Percentiles rank a stretch among this genome's conserved stretches.
These are phyloP conservation scores for Lophochroa leadbeateri DNA, from an alignment of 2,113 vertebrate genomes.

Conservation along the genomic window DNA sequence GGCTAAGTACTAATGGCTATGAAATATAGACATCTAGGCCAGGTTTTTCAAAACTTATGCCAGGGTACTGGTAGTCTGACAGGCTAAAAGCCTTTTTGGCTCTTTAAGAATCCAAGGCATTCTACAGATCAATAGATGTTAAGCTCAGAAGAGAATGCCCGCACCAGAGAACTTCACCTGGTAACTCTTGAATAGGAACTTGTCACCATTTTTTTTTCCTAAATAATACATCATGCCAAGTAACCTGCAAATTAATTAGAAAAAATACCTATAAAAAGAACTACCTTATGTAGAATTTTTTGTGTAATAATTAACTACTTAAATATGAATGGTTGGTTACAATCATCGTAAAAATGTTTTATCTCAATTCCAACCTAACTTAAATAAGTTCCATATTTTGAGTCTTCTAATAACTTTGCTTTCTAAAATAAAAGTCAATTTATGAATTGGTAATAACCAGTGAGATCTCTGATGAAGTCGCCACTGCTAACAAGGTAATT, in stretches of 20 bases:
- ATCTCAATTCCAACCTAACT: not conserved
- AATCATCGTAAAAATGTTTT: not conserved
- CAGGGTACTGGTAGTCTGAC: not conserved
- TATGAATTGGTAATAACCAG: not conserved
- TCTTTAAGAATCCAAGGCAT: not conserved
- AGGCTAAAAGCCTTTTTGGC: conserved; percentile 27
- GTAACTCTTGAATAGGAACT: not conserved
- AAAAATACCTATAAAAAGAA: not conserved
- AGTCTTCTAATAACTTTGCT: not conserved
- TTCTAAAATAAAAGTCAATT: not conserved
- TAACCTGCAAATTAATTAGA: not conserved
- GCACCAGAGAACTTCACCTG: not conserved
- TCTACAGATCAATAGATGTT: not conserved
- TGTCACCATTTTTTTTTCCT: not conserved
- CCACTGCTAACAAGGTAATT: not conserved
- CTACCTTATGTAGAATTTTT: not conserved
- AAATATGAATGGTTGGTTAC: not conserved
- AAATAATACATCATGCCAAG: not conserved
- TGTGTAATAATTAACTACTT: not conserved
- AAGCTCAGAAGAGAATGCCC: not conserved
- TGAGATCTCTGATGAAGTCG: not conserved
- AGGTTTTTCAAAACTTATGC: conserved; percentile 5
- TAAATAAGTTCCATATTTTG: not conserved
- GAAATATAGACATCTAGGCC: not conserved
- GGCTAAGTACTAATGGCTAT: not conserved